Conservation (phyloP, 2,797 vertebrate genomes). For the Macropus fuliginosus region DNA sequence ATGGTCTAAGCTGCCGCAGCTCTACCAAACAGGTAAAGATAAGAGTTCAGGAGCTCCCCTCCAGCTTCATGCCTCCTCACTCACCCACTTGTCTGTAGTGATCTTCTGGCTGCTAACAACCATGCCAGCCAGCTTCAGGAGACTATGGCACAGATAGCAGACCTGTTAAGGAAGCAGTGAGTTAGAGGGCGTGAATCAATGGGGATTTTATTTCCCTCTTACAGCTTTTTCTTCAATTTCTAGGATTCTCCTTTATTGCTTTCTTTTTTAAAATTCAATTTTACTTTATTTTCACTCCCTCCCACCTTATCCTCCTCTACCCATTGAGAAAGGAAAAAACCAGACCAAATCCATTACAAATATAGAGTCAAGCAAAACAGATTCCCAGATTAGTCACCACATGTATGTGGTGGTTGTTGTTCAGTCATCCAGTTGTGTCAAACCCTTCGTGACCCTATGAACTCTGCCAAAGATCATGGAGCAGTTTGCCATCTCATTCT, state of each 20-base stretch:
- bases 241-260: neutral
- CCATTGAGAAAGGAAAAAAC: neutral
- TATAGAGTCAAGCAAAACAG: neutral
- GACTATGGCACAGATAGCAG: conserved; percentile 79
- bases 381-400: neutral
- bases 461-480: neutral
- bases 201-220: neutral
- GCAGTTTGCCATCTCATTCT: neutral
- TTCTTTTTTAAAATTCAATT: neutral
- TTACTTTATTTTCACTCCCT: neutral
- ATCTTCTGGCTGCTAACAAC: conserved; percentile 74
- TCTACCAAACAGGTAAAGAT: too few species aligned
- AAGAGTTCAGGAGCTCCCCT: neutral
- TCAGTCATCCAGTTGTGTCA: neutral
- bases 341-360: neutral
- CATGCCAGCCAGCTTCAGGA: conserved; percentile 75
- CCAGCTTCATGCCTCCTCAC: neutral
- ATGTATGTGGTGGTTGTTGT: neutral
- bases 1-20: accelerated
- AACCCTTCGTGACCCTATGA: neutral
- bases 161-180: conserved; percentile 51
- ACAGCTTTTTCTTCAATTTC: neutral
- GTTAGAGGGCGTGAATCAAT: neutral
- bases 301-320: neutral
- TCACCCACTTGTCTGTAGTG: conserved; percentile 64